These are phyloP conservation scores for Papilio polytes DNA, from an alignment of 1,140 invertebrate genomes.

Conservation along the genomic window DNA sequence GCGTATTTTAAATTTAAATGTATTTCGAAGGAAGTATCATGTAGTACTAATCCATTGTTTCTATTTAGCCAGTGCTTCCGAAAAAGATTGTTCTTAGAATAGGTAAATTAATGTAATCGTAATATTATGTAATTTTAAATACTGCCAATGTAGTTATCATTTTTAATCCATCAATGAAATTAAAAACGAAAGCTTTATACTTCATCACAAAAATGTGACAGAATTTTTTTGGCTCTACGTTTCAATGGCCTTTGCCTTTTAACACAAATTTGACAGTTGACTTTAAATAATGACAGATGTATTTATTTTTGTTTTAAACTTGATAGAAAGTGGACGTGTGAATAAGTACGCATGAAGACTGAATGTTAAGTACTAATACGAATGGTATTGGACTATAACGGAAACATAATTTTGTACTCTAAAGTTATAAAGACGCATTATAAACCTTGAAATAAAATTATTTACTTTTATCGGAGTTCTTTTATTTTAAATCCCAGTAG, in stretches of 20 bases:
- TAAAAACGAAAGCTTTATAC: neutral
- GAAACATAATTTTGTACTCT: slow-evolving; percentile 62
- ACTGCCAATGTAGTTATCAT: slow-evolving; percentile 2
- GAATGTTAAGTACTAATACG: slow-evolving; percentile 50
- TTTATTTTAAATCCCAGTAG: slow-evolving; percentile 5
- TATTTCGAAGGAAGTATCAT: neutral
- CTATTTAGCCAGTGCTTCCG: slow-evolving; percentile 9
- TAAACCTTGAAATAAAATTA: slow-evolving; percentile 69
- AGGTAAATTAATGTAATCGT: neutral
- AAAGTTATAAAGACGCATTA: slow-evolving; percentile 59
- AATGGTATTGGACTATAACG: slow-evolving; percentile 53
- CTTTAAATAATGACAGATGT: slow-evolving; percentile 5
- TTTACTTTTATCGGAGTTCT: slow-evolving; percentile 47
- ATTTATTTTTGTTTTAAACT: neutral
- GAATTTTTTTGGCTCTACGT: slow-evolving; percentile 11
- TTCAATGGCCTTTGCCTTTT: slow-evolving; percentile 14
- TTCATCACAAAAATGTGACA: neutral
- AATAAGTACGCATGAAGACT: slow-evolving; percentile 55
- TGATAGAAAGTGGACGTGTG: slow-evolving; percentile 13
- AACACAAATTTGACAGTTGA: neutral
- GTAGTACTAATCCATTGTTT: neutral
- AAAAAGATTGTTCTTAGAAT: slow-evolving; percentile 8
- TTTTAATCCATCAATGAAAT: neutral
- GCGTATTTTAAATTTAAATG: neutral
- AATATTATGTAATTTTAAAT: slow-evolving; percentile 8